Base-by-base conservation (phyloP, 1,140 invertebrate species). In the Colletes latitarsis region DNA sequence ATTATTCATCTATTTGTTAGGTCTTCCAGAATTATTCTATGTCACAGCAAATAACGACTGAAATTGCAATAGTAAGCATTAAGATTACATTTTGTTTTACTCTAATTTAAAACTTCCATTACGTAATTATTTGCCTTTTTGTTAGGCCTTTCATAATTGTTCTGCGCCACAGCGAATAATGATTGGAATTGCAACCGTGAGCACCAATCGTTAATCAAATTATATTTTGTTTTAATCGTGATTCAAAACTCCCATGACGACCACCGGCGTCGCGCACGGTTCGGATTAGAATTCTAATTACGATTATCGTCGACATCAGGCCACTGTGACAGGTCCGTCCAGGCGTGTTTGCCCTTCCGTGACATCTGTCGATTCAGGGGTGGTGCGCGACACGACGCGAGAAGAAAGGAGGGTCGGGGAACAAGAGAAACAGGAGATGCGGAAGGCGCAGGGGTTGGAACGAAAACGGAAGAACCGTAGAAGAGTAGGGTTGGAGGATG, bases 211-310 rank as follows among this genome's bases (percentile, higher is more conserved):
- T 30, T 30, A 30, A 30, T 30, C 30, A 30, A 2, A 30, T 30
- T 30, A 2, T 30, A 30, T 30, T 30, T 30, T 30, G 30, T 30
- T 30, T 30, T 2, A 30, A 0, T 30, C 30, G 67, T 67, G 67
- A 76, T 67, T 75, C 52, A 57, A 75, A 75, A 52, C 62, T 17
- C 17, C n/a, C 6, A 19, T 9, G 17, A 70, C 41, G n/a, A n/a
- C 57, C 41, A 30, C 19, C 76, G 67, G 68, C 81, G 41, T 71
- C 17, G 46, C 55, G 80, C 57, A 49, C 41, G 70, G 60, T 39
- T n/a, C 63, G 77, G 85, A 87, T 87, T 87, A 86, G 83, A 63
- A 75, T 74, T 82, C 85, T 87, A 87, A 87, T 87, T 87, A 87
- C 84, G 78, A 87, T 87, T 86, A 86, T 62, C 66, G 55, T 52